Percentiles rank a stretch among this genome's conserved stretches.
phyloP scores from a whole-genome alignment of 1,140 invertebrate species.

The Hesperophylax magnus region DNA sequence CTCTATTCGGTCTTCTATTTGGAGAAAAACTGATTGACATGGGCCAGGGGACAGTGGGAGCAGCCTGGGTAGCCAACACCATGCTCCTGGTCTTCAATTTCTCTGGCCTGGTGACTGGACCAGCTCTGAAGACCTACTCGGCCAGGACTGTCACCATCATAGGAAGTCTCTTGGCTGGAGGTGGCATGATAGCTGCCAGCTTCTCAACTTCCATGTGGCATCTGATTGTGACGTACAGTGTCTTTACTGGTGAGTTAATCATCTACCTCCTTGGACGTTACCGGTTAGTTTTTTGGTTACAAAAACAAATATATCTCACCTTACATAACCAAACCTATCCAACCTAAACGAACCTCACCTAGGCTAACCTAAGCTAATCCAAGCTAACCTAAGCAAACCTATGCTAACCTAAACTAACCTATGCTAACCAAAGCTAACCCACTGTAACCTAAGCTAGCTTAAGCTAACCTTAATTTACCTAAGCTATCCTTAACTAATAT shows the following conservation, averaged over 20 bases:
- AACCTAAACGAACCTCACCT: too few relatives aligned
- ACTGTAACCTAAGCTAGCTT: too few relatives aligned
- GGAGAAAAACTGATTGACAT: conserved; percentile 75
- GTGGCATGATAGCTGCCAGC: conserved; percentile 75
- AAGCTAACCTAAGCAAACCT: too few relatives aligned
- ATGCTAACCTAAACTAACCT: too few relatives aligned
- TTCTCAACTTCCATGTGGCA: conserved; percentile 75
- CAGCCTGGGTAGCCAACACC: conserved; percentile 78
- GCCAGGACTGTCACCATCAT: conserved; percentile 75
- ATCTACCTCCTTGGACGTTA: neutral
- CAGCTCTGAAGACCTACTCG: conserved; percentile 75
- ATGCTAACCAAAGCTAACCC: too few relatives aligned
- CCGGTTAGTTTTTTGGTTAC: too few relatives aligned
- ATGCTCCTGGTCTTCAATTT: conserved; percentile 80
- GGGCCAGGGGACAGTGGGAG: conserved; percentile 76
- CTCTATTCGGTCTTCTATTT: conserved; percentile 80
- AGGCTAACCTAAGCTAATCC: too few relatives aligned
- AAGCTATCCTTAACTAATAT: too few relatives aligned
- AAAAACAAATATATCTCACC: too few relatives aligned
- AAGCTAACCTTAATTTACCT: too few relatives aligned
- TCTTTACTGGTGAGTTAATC: conserved; percentile 73
- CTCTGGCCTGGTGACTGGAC: conserved; percentile 78
- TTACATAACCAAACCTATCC: too few relatives aligned
- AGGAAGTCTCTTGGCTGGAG: conserved; percentile 73
- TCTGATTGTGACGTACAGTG: conserved; percentile 78